Conservation (phyloP, 2,888 invertebrate genomes). For the Thumatha senex region DNA sequence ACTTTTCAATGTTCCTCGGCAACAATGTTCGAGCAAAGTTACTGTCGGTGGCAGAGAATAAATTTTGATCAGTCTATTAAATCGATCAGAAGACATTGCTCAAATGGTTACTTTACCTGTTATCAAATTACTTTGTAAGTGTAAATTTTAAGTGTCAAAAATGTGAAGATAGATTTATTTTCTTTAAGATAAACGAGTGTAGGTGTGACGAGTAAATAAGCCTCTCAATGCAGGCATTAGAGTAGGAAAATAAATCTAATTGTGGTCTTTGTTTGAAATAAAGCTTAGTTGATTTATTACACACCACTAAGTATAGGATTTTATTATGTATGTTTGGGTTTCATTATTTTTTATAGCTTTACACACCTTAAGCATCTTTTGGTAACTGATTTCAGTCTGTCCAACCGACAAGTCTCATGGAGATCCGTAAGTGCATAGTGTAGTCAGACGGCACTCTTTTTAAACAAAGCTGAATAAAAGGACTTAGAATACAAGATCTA, state of each 20-base stretch:
- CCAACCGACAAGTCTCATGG: no score
- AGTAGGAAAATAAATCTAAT: constrained; percentile 9
- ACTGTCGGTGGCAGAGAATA: constrained; percentile 68
- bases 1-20: constrained; percentile 73
- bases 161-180: neutral
- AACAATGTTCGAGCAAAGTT: constrained; percentile 71
- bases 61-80: constrained; percentile 68
- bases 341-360: no score
- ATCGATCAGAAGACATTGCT: constrained; percentile 43
- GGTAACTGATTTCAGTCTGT: no score
- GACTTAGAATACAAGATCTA: no score
- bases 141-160: neutral
- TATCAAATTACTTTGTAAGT: constrained; percentile 6
- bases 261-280: no score
- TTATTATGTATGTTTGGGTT: no score
- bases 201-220: neutral
- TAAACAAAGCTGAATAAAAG: no score
- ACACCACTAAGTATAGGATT: no score
- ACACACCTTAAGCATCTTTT: no score
- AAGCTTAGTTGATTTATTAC: no score
- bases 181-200: neutral
- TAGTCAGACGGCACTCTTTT: no score
- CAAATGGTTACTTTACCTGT: constrained; percentile 27
- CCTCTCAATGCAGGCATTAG: constrained; percentile 1
- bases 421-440: no score